A percentile compares a stretch with the other conserved stretches of the same genome.
Evolutionary conservation across 1,140 invertebrate species (phyloP).

Genomic region (Micrasema longulum): DNA sequence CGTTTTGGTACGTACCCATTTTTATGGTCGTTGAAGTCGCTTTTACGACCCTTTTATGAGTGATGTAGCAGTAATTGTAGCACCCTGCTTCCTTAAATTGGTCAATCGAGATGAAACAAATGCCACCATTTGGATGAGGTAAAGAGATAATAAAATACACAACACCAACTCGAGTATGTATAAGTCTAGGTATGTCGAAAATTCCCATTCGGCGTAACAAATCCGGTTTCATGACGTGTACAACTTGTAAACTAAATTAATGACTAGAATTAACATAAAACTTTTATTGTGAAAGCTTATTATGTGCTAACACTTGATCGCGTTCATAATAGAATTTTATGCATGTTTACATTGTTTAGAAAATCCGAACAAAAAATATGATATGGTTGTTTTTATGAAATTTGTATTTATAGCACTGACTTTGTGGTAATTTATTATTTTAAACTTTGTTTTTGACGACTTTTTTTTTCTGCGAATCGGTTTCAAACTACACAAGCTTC

Average conservation of each 20-base stretch:
- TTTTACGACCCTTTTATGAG: constrained; percentile 55
- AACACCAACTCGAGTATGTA: constrained; percentile 24
- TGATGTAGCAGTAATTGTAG: constrained; percentile 55
- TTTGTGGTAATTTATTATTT: too few species aligned
- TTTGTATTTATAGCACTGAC: too few species aligned
- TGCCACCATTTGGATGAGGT: constrained; percentile 48
- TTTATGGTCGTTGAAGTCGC: constrained; percentile 53
- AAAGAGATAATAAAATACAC: constrained; percentile 52
- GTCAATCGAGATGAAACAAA: constrained; percentile 56
- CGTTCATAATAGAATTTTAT: too few species aligned
- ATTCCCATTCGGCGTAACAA: constrained; percentile 25
- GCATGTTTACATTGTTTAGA: not conserved
- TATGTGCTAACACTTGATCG: not conserved
- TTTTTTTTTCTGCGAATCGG: too few species aligned
- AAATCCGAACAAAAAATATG: too few species aligned
- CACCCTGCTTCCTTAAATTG: constrained; percentile 55
- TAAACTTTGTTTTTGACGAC: too few species aligned
- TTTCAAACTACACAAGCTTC: too few species aligned
- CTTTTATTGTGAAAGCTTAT: not conserved
- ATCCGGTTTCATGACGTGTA: constrained; percentile 22
- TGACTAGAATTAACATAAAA: not conserved
- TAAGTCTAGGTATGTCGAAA: constrained; percentile 37
- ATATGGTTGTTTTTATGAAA: too few species aligned
- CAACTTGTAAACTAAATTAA: constrained; percentile 16
- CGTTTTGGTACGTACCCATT: constrained; percentile 48